These are phyloP conservation scores for Slavum lentiscoides DNA, from an alignment of 2,888 invertebrate species.

Conservation along the genomic window DNA sequence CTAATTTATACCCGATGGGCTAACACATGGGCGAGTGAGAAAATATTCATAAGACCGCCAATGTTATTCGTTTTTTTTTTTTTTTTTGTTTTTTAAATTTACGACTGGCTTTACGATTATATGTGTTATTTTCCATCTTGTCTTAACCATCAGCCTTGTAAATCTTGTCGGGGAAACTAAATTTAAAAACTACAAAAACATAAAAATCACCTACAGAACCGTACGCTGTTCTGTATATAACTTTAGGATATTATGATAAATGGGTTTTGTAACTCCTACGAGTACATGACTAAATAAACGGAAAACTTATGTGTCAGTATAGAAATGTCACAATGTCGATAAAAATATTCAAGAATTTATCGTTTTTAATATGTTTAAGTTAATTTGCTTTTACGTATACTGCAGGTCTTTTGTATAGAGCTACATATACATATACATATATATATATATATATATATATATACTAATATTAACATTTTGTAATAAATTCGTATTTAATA, in stretches of 20 bases:
- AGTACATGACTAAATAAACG: not conserved
- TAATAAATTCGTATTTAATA: too few species aligned
- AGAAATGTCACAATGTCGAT: not conserved
- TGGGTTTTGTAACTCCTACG: constrained; percentile 43
- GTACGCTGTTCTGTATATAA: constrained; percentile 26
- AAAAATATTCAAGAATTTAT: not conserved
- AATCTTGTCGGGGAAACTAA: constrained; percentile 27
- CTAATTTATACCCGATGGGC: constrained; percentile 52
- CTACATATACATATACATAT: too few species aligned
- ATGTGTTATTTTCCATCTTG: constrained; percentile 49
- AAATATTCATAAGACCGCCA: constrained; percentile 46
- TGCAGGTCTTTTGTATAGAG: not conserved
- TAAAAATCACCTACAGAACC: constrained; percentile 45
- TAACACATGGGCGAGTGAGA: constrained; percentile 50
- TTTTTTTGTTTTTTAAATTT: constrained; percentile 20
- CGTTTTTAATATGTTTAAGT: not conserved
- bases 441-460: too few species aligned
- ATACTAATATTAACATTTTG: not conserved
- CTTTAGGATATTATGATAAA: constrained; percentile 40
- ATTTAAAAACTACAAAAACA: constrained; percentile 40
- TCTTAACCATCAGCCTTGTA: constrained; percentile 43
- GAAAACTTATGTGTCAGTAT: not conserved
- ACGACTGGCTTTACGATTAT: constrained; percentile 44
- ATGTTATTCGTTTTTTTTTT: constrained; percentile 42
- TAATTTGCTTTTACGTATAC: not conserved